Base-by-base conservation (phyloP, 35 echinoderm and acorn worm species). In the Stichopus chloronotus region DNA sequence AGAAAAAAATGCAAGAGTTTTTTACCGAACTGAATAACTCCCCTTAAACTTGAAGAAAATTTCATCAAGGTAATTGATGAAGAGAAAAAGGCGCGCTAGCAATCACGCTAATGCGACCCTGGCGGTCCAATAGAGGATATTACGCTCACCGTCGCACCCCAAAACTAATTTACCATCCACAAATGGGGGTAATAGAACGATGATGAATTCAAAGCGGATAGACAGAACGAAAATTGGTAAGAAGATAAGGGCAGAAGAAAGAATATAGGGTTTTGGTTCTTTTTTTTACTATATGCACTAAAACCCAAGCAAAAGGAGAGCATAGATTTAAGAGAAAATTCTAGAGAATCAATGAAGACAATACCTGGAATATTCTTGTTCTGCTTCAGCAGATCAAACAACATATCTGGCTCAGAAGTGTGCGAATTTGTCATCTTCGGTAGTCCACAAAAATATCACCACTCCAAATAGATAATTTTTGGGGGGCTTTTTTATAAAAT, bases 41-140 rank as follows among this genome's bases (percentile, higher is more conserved):
- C 87, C 87, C 87, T 89, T 52, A 77, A 88, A 91, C 90, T 79
- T 79, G 71, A 91, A 74, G 76, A 30, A 91, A 43, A 91, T 91
- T 91, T 91, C 90, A 91, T 91, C 90, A 91, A 91, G 71, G 69
- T 91, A 91, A 91, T 91, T 91, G 90, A 91, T 91, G 90, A 91
- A 91, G 58, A 43, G 30, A 88, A 91, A 56, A 91, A 91, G 76
- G 90, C 90, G 90, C 69, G 76, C 76, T 55, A 59, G 71, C 90
- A 91, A 91, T 91, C 90, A 78, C 90, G 19, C 76, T 91, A 91
- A 91, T 91, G 90, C 90, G 90, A 56, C 71, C 90, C 90, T 91
- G 90, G 76, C 90, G 90, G 90, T 91, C 69, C 90, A 91, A 91
- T 91, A 78, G 54, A 57, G 71, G 30, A 78, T 91, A 91, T 78